Conservation (phyloP, 2,113 vertebrate genomes). For the Turdus rufiventris region DNA sequence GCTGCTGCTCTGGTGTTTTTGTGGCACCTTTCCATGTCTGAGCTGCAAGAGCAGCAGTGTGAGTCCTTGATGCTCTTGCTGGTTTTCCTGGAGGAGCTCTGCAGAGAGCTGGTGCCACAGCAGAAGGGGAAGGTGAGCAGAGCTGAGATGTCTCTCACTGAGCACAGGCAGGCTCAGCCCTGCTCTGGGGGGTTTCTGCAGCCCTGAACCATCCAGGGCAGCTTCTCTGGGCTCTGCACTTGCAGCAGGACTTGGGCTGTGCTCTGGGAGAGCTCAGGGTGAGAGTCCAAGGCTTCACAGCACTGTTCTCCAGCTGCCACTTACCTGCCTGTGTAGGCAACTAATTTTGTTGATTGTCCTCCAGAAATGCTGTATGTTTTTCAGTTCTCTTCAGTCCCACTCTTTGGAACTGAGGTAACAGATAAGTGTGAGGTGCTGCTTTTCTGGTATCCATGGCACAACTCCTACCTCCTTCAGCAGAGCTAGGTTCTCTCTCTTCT, state of each 20-base stretch:
- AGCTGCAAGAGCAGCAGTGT: accelerated
- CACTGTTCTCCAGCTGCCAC: background rate
- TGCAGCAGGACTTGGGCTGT: accelerated
- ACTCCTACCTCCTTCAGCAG: background rate
- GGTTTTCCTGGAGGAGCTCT: background rate
- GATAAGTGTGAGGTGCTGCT: background rate
- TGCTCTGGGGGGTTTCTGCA: background rate
- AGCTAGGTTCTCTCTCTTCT: background rate
- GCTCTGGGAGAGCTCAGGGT: background rate
- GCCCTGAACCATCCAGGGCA: accelerated
- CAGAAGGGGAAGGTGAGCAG: background rate
- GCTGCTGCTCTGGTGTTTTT: background rate
- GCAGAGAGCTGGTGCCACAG: accelerated
- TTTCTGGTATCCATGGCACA: background rate
- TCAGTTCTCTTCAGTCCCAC: background rate
- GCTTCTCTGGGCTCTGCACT: background rate
- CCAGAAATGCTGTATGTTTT: background rate
- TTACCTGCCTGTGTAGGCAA: background rate
- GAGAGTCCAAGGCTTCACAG: accelerated
- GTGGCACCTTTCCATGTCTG: accelerated
- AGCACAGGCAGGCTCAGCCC: accelerated
- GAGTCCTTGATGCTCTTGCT: background rate
- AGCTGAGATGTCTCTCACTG: background rate
- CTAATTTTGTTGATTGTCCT: background rate
- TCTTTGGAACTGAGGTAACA: background rate